phyloP scores from a whole-genome alignment of 64 coral and sea anemone genomes.

The Platygyra sinensis region DNA sequence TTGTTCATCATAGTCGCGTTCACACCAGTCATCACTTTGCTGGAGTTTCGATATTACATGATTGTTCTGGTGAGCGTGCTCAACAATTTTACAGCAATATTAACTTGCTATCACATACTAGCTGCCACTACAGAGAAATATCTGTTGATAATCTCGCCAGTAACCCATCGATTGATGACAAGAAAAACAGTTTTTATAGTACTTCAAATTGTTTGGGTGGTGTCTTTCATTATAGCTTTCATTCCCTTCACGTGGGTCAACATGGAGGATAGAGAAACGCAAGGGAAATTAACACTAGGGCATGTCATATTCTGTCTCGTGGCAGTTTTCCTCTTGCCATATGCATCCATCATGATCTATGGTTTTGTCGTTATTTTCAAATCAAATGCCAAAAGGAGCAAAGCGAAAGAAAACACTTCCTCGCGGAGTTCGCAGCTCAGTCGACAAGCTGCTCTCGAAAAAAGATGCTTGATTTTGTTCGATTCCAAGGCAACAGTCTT shows the following conservation, averaged over 20 bases:
- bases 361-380: slow-evolving; percentile 23
- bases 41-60: neutral
- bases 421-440: too few species aligned
- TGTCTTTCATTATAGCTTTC: slow-evolving; percentile 7
- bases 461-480: slow-evolving; percentile 13
- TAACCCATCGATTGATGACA: slow-evolving; percentile 6
- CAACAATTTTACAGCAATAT: slow-evolving; percentile 32
- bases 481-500: slow-evolving; percentile 8
- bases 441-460: neutral
- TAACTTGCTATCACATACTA: slow-evolving; percentile 32
- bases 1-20: slow-evolving; percentile 8
- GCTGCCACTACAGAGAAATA: slow-evolving; percentile 34
- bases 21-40: neutral
- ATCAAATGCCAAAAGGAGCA: neutral
- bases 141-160: too few species aligned
- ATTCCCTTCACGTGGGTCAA: slow-evolving; percentile 11
- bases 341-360: slow-evolving; percentile 25
- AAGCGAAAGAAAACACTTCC: neutral
- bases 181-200: neutral
- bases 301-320: slow-evolving; percentile 13
- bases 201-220: slow-evolving; percentile 1
- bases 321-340: neutral
- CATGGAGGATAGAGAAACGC: neutral
- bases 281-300: neutral
- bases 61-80: neutral